These are phyloP conservation scores for Prunella fulvescens DNA, from an alignment of 2,113 vertebrate genomes.

Conservation along the genomic window DNA sequence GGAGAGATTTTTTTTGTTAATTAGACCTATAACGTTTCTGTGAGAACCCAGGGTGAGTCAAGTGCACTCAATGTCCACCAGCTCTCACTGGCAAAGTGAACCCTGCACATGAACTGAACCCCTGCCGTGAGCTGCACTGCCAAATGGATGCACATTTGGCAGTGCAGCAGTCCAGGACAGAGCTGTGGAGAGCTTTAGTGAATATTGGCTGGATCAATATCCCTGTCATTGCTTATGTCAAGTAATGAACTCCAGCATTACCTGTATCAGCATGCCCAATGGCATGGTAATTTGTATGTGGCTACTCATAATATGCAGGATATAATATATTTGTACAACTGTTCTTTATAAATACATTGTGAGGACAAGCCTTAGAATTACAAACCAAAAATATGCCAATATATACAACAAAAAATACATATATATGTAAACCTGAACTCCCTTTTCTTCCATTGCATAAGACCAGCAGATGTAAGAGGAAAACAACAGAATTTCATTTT, in stretches of 20 bases:
- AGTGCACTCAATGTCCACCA: background rate
- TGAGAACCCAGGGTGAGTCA: rapidly evolving
- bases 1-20: background rate
- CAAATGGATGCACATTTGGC: rapidly evolving
- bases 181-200: background rate
- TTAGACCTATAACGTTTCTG: background rate
- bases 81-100: background rate
- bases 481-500: background rate
- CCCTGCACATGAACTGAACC: background rate
- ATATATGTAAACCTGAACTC: background rate
- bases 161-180: background rate
- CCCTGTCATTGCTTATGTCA: background rate
- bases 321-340: background rate
- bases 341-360: background rate
- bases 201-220: background rate
- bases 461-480: background rate
- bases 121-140: rapidly evolving
- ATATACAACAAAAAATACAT: background rate
- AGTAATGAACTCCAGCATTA: background rate
- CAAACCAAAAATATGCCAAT: background rate
- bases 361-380: background rate
- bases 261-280: background rate
- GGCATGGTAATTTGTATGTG: background rate
- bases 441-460: background rate
- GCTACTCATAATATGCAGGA: background rate